Evolutionary conservation across 2,888 invertebrate species (phyloP), one percentile per base, ranked within the genome.

Genomic region (Amorpha juglandis): DNA sequence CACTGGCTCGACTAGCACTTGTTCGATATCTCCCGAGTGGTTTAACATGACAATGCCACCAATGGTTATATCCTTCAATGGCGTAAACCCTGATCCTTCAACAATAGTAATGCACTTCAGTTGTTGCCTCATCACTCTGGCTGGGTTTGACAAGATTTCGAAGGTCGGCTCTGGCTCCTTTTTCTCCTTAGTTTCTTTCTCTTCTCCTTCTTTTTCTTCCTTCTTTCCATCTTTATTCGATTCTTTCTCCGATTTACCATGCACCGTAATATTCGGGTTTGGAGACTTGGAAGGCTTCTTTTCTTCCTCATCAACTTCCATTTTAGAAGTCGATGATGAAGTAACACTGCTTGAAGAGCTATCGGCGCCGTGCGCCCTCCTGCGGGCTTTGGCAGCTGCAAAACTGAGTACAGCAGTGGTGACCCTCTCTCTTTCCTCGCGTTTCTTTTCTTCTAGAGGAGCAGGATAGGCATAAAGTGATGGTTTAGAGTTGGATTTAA

Each of bases 331-430:
- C 8, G 89, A 83, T 52, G 94, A 93, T 7, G 94, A 92, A 77
- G 95, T 90, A 47, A 93, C 88, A 55, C 93, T 91, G 70, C 94
- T 93, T 67, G 97, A 92, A 19, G 94, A 91, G 7, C 93, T 97
- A 33, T 95, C 94, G 69, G 97, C 93, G 62, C 95, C 94, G 63
- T 94, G 97, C 83, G 98, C 98, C 74, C 98, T 96, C 78, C 97
- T 95, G 79, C 97, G 96, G 69, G 97, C 98, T 71, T 98, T 96
- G 0, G 98, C 99, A 0, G 99, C 99, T 0, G 94, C 93, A 80
- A 99, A 99, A 81, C 98, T 98, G 62, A 99, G 94, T 1, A 99
- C 98, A 0, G 99, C 99, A 6, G 99, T 99, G 68, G 99, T 98
- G 2, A 99, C 99, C 82, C 99, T 98, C 87, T 99, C 99, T 47